Conservation (phyloP, 2,888 invertebrate genomes). For the Athalia cordata region DNA sequence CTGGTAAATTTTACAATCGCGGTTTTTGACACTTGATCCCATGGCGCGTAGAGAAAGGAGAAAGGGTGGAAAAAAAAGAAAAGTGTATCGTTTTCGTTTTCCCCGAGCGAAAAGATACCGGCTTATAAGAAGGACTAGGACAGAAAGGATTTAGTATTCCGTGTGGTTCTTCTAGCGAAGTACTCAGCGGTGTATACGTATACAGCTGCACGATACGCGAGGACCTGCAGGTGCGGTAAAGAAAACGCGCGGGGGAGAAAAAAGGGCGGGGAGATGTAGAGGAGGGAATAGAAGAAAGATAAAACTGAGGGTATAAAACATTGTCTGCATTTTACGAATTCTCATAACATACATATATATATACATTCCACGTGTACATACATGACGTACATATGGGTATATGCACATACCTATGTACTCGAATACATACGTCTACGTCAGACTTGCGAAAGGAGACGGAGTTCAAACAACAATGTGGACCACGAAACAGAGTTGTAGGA, state of each 20-base stretch:
- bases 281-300: no score
- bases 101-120: no score
- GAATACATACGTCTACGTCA: not conserved
- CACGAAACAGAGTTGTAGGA: no score
- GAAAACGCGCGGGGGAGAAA: not conserved
- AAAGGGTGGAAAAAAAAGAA: not conserved
- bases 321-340: not conserved
- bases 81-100: not conserved
- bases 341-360: not conserved
- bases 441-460: not conserved
- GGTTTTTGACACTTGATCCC: slow-evolving; percentile 17
- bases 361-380: not conserved
- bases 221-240: not conserved
- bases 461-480: no score
- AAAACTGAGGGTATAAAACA: no score
- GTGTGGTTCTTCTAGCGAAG: slow-evolving; percentile 4
- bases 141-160: slow-evolving; percentile 3
- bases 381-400: not conserved
- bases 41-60: not conserved
- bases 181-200: not conserved
- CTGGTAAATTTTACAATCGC: no score
- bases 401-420: not conserved
- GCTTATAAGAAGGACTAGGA: not conserved
- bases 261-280: not conserved
- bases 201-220: no score